Conservation (phyloP, 2,888 invertebrate species). For the Cantharis rufa region DNA sequence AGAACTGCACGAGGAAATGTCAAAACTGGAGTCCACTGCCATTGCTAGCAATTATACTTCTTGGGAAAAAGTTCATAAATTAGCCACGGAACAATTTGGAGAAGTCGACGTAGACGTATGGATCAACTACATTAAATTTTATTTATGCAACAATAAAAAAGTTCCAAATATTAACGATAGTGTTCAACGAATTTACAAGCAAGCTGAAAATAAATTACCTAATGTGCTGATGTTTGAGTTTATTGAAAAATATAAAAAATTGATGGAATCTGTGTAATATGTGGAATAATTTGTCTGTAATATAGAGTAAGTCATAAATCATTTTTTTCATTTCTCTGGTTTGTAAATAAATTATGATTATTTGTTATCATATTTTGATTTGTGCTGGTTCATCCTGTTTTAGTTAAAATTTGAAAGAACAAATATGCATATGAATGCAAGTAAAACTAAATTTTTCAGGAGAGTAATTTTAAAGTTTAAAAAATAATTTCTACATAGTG, state of each 20-base stretch:
- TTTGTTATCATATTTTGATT: too few relatives aligned
- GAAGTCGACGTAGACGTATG: slow-evolving; percentile 68
- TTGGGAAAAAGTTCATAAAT: slow-evolving; percentile 66
- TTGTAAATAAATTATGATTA: neutral
- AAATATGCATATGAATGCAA: too few relatives aligned
- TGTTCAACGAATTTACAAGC: slow-evolving; percentile 4
- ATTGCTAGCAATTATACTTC: slow-evolving; percentile 57
- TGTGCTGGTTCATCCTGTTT: too few relatives aligned
- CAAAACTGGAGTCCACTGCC: slow-evolving; percentile 59
- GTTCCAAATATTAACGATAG: slow-evolving; percentile 6
- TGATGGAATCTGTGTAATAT: neutral
- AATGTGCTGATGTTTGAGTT: slow-evolving; percentile 3
- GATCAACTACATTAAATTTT: slow-evolving; percentile 74
- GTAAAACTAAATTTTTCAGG: too few relatives aligned
- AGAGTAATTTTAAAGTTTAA: too few relatives aligned
- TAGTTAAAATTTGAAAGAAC: too few relatives aligned
- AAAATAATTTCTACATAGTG: too few relatives aligned
- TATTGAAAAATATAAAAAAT: slow-evolving; percentile 2
- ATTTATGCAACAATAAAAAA: slow-evolving; percentile 61
- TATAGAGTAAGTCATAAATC: neutral
- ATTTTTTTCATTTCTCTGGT: neutral
- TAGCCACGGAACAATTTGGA: slow-evolving; percentile 70
- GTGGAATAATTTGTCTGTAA: neutral
- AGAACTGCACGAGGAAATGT: slow-evolving; percentile 50
- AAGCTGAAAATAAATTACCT: slow-evolving; percentile 1